Evolutionary conservation across 2,797 vertebrate genomes (phyloP).

Genomic region (Pyrrhura leucotis): DNA sequence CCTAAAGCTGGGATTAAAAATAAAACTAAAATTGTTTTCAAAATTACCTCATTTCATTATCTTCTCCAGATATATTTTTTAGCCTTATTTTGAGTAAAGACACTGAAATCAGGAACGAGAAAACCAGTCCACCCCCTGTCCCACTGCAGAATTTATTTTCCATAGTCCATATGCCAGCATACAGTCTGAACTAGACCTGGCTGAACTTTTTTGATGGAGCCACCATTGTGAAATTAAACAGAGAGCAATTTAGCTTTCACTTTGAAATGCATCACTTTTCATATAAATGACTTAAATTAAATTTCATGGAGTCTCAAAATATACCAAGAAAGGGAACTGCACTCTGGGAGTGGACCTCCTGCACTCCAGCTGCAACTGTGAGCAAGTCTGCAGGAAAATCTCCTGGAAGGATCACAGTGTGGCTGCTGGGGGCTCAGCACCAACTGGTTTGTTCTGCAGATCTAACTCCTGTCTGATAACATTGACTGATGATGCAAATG

Average conservation of each 20-base stretch:
- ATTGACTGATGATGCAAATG: not conserved
- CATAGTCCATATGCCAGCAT: not conserved
- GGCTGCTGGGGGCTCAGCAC: not conserved
- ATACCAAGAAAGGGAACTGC: not conserved
- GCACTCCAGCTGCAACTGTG: not conserved
- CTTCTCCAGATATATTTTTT: not conserved
- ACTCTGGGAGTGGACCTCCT: not conserved
- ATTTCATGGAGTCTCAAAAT: not conserved
- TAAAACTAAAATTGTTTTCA: not conserved
- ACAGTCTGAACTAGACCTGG: not conserved
- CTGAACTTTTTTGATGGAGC: not conserved
- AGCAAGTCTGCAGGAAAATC: not conserved
- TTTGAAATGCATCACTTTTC: not conserved
- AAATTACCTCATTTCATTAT: not conserved
- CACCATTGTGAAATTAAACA: not conserved
- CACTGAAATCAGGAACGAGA: not conserved
- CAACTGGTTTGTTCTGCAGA: not conserved
- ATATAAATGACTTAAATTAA: not conserved
- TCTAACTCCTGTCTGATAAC: not conserved
- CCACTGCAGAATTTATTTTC: not conserved
- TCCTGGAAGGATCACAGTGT: fast-evolving
- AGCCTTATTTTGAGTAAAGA: not conserved
- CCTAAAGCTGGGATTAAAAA: not conserved
- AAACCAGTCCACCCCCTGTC: not conserved
- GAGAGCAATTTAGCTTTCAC: not conserved